Evolutionary conservation across 2,113 vertebrate species (phyloP), one percentile per base, ranked within the genome.

Genomic region (Aptenodytes patagonicus): DNA sequence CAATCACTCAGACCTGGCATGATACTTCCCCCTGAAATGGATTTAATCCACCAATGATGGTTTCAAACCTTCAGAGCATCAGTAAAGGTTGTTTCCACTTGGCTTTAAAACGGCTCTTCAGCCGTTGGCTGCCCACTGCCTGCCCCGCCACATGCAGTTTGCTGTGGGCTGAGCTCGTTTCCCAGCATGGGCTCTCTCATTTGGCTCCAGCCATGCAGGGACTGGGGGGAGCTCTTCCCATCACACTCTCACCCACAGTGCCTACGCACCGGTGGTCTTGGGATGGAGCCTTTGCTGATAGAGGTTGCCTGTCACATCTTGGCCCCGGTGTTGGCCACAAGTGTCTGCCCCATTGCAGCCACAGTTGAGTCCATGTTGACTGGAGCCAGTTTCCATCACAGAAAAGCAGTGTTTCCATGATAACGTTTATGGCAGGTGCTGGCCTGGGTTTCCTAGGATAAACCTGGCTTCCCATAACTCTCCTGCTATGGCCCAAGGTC

Each of bases 1-100:
- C 78, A 81, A 76, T 94, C 61, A n/a, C 78, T 96, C 86, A 94
- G 83, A 55, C 40, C 73, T 93, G 79, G 72, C 83, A 14, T 34
- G n/a, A 8, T 62, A 34, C 62, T 88, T 87, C 78, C 66, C 19
- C 47, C 34, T 40, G 32, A 55, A 89, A 86, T 46, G 26, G 36
- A 24, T 93, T 88, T 86, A 65, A 84, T 83, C 46, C 76, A 55
- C 58, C 68, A 28, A 0, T 4, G 13, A 40, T 75, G 62, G 60
- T 24, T 77, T 57, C 76, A 93, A 4, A 65, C 17, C 70, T 86
- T 73, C 54, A 36, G 51, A 78, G 28, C 64, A 62, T 28, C 42
- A 34, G 2, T 40, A 58, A n/a, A 73, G 17, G 46, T 66, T 71
- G 71, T 70, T 68, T 76, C 34, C 79, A 49, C 17, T 29, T 83